Conservation (phyloP, 92 coral and sea anemone species). For the Porites rus region DNA sequence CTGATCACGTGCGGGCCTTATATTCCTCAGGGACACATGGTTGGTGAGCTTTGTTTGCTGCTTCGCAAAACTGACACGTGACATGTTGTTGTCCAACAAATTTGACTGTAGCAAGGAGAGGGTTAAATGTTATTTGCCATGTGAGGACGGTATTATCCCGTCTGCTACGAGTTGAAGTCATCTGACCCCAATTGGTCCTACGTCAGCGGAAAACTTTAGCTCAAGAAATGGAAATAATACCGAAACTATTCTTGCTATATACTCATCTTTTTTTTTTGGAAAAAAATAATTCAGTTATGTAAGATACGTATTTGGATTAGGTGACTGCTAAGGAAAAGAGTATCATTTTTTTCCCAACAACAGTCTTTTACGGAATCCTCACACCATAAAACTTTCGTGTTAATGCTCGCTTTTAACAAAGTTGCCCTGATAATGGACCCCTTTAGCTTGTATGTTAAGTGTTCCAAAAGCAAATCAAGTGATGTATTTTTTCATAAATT, state of each 20-base stretch:
- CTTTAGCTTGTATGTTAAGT: not conserved
- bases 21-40: too few species aligned
- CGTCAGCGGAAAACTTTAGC: not conserved
- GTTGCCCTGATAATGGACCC: not conserved
- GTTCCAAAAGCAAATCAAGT: too few species aligned
- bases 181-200: not conserved
- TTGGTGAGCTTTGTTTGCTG: too few species aligned
- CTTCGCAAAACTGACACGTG: too few species aligned
- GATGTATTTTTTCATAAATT: too few species aligned
- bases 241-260: not conserved
- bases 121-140: not conserved
- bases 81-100: too few species aligned
- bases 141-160: not conserved
- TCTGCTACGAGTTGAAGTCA: not conserved
- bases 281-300: not conserved
- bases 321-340: not conserved
- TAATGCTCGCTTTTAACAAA: not conserved
- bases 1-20: too few species aligned
- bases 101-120: too few species aligned
- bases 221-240: not conserved
- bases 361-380: not conserved
- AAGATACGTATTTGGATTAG: not conserved
- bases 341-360: not conserved
- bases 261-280: not conserved
- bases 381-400: not conserved